phyloP scores from a whole-genome alignment of 1,140 invertebrate species.

The Atopsyche davidsoni region DNA sequence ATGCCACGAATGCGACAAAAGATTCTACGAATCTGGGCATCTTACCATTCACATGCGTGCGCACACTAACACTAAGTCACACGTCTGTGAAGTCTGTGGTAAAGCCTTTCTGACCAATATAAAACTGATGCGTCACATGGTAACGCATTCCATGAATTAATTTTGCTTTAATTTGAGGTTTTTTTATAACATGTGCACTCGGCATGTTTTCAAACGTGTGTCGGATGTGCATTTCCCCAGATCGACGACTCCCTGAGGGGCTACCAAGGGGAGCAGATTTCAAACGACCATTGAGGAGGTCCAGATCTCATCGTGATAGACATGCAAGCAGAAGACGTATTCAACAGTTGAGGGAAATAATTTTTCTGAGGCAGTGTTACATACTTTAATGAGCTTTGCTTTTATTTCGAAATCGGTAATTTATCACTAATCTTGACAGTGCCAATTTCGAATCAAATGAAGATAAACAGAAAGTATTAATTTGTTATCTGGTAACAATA shows the following conservation, averaged over 20 bases:
- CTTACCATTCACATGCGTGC: constrained; percentile 35
- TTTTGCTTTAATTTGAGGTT: too few species aligned
- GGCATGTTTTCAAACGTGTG: background rate
- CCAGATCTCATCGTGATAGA: constrained; percentile 11
- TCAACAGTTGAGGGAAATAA: too few species aligned
- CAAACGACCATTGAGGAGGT: background rate
- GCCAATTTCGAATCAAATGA: too few species aligned
- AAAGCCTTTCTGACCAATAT: constrained; percentile 29
- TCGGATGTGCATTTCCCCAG: too few species aligned
- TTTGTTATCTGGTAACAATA: too few species aligned
- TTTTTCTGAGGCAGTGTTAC: too few species aligned
- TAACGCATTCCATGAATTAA: too few species aligned
- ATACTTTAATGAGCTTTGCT: too few species aligned
- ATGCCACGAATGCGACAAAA: constrained; percentile 22
- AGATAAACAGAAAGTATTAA: too few species aligned
- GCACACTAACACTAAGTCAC: constrained; percentile 52
- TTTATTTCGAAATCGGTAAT: too few species aligned
- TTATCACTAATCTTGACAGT: too few species aligned
- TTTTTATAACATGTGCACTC: constrained; percentile 9
- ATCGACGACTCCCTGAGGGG: background rate
- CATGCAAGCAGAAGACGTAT: background rate
- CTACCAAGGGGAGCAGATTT: background rate
- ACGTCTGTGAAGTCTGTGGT: constrained; percentile 48
- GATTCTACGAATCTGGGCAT: constrained; percentile 30
- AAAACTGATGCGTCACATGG: constrained; percentile 21